Conservation (phyloP, 2,113 vertebrate species). For the Rissa tridactyla region DNA sequence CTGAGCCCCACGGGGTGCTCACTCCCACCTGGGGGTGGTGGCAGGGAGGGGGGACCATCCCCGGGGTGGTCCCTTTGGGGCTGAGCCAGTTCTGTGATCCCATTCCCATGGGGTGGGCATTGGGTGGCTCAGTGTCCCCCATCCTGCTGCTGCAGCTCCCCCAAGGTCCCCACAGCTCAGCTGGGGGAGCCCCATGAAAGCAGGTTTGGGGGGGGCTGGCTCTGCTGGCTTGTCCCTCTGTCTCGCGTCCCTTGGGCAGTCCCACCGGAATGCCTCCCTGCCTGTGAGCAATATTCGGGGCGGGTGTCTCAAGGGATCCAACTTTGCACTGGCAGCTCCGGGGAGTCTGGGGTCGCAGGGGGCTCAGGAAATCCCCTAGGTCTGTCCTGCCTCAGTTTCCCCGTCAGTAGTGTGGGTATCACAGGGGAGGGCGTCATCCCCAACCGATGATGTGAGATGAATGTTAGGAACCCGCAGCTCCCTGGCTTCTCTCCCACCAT, state of each 20-base stretch:
- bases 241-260: background rate
- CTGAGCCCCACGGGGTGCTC: background rate
- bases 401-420: accelerated
- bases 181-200: background rate
- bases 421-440: background rate
- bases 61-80: background rate
- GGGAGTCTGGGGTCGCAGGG: background rate
- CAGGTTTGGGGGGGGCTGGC: background rate
- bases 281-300: background rate
- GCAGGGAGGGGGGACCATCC: background rate
- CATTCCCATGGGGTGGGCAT: accelerated
- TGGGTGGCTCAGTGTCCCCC: background rate
- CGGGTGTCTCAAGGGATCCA: background rate
- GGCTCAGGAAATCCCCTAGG: background rate
- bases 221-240: background rate
- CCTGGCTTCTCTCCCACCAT: background rate
- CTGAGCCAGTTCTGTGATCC: background rate
- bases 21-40: background rate
- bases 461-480: background rate
- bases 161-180: background rate
- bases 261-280: background rate
- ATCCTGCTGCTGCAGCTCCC: background rate
- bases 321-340: background rate
- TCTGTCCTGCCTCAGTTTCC: background rate
- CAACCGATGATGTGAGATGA: background rate